Evolutionary conservation across 2,113 vertebrate genomes (phyloP).

Genomic region (Pongo pygmaeus): DNA sequence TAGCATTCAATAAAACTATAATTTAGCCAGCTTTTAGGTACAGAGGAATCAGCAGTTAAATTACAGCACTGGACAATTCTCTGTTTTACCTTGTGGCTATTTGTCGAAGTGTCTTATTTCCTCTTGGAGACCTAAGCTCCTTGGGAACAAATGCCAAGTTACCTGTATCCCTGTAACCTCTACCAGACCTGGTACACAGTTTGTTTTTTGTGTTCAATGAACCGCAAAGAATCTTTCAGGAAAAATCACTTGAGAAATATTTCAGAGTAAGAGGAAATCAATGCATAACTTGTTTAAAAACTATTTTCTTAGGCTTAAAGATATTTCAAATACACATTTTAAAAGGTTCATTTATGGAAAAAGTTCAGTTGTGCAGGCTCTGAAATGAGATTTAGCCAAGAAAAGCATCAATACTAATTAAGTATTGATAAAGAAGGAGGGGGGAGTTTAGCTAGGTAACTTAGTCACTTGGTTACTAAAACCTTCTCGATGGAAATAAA

Average conservation of each 20-base stretch:
- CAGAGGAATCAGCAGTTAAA: conserved; percentile 34
- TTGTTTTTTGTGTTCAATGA: conserved; percentile 61
- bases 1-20: conserved; percentile 65
- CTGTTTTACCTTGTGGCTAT: conserved; percentile 21
- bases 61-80: conserved; percentile 16
- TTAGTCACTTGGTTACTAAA: conserved; percentile 1
- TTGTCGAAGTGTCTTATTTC: conserved; percentile 23
- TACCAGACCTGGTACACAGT: neutral
- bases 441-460: neutral
- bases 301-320: conserved; percentile 23
- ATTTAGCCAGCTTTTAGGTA: conserved; percentile 50
- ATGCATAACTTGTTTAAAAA: conserved; percentile 59
- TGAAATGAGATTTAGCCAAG: neutral
- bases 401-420: conserved; percentile 42
- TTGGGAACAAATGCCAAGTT: neutral
- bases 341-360: conserved; percentile 17
- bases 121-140: neutral
- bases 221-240: conserved; percentile 63
- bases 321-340: conserved; percentile 38
- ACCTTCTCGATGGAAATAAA: neutral
- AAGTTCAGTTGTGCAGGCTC: conserved; percentile 21
- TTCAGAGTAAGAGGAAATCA: conserved; percentile 55
- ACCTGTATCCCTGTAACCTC: neutral
- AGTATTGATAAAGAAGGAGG: conserved; percentile 20
- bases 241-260: conserved; percentile 63